A percentile compares a stretch with the other conserved stretches of the same genome.
Conservation (phyloP, 2,888 invertebrate species). For the Rhopalosiphum nymphaeae region DNA sequence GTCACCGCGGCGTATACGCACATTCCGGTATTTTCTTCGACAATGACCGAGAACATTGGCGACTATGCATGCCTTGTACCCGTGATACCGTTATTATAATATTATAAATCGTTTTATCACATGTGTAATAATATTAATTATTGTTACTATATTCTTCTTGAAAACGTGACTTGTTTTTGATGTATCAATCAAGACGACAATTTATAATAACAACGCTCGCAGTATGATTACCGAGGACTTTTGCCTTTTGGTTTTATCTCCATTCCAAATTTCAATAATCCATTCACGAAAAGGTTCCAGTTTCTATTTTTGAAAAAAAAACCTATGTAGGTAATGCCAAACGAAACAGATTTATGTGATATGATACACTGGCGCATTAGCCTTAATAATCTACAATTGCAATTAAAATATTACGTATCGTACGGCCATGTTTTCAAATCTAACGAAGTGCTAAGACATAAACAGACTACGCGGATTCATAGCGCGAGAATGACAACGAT, state of each 20-base stretch:
- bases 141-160: neutral
- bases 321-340: no score
- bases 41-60: neutral
- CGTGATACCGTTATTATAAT: neutral
- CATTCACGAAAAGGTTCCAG: no score
- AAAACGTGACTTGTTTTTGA: neutral
- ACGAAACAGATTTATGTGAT: no score
- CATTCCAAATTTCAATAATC: no score
- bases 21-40: constrained; percentile 31
- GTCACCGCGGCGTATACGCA: constrained; percentile 23
- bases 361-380: no score
- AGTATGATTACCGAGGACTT: neutral
- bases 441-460: neutral
- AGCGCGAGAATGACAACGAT: neutral
- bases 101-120: neutral
- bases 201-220: neutral
- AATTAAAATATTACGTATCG: neutral
- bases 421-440: neutral
- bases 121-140: neutral
- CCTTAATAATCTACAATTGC: no score
- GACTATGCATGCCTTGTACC: neutral
- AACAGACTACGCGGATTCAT: neutral
- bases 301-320: no score
- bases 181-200: neutral
- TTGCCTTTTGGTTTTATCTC: neutral